phyloP scores from a whole-genome alignment of 2,888 invertebrate genomes.

The Hydraecia micacea region DNA sequence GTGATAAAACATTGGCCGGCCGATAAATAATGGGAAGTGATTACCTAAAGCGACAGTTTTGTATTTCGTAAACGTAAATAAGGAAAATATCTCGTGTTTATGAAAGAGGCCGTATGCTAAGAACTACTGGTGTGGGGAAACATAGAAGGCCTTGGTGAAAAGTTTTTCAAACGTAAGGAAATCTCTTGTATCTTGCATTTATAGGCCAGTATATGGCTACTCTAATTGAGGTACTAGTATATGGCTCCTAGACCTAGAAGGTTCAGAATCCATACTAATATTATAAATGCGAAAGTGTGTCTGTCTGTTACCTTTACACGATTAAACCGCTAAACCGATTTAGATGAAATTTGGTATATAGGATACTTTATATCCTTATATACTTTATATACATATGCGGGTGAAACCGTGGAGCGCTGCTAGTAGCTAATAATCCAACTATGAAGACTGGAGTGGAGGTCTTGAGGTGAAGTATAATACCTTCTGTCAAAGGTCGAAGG shows the following conservation, averaged over 20 bases:
- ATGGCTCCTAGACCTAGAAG: background rate
- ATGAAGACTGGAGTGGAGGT: background rate
- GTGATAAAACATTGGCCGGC: conserved; percentile 22
- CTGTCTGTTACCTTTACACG: too few relatives aligned
- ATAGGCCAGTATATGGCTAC: background rate
- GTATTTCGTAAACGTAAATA: conserved; percentile 20
- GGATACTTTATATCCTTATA: too few relatives aligned
- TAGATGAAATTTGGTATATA: too few relatives aligned
- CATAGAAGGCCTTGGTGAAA: background rate
- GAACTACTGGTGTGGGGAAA: background rate
- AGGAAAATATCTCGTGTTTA: conserved; percentile 16
- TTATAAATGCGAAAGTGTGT: too few relatives aligned
- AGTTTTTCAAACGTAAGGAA: background rate
- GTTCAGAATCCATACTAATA: too few relatives aligned
- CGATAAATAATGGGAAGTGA: conserved; percentile 19
- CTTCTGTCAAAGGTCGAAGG: background rate
- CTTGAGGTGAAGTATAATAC: background rate
- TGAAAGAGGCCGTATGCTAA: background rate
- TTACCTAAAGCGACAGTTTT: conserved; percentile 27
- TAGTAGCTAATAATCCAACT: background rate
- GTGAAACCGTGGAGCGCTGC: too few relatives aligned
- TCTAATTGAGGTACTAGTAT: background rate
- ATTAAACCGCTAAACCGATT: too few relatives aligned
- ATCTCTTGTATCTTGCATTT: background rate
- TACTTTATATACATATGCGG: too few relatives aligned